These are phyloP conservation scores for Abrostola triplasia DNA, from an alignment of 2,888 invertebrate genomes.

Conservation along the genomic window DNA sequence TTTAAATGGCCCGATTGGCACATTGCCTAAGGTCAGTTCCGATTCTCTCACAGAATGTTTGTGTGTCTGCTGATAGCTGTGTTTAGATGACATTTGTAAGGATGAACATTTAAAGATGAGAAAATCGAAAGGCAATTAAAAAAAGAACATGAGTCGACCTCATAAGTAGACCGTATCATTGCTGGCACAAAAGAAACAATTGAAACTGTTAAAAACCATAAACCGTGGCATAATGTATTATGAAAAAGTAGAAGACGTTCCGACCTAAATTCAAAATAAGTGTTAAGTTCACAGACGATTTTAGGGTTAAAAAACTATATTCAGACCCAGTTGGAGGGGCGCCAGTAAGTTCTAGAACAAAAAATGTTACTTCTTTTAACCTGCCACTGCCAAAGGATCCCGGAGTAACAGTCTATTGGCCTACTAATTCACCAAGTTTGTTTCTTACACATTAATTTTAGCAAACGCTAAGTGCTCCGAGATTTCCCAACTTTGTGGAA, in stretches of 20 bases:
- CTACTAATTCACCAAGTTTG: constrained; percentile 65
- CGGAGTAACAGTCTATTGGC: constrained; percentile 57
- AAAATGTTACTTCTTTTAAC: constrained; percentile 43
- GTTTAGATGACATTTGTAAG: no score
- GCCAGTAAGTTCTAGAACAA: constrained; percentile 40
- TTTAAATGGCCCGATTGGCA: no score
- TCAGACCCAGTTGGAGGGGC: constrained; percentile 17
- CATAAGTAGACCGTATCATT: constrained; percentile 33
- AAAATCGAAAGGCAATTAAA: no score
- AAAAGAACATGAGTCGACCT: no score
- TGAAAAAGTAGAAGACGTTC: not conserved
- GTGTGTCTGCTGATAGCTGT: no score
- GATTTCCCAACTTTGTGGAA: constrained; percentile 46
- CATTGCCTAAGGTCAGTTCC: no score
- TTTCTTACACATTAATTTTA: constrained; percentile 60
- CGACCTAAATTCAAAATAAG: constrained; percentile 15
- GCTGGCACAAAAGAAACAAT: constrained; percentile 27
- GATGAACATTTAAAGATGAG: no score
- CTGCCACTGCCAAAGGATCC: constrained; percentile 57
- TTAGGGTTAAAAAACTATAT: constrained; percentile 7
- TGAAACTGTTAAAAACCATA: constrained; percentile 13
- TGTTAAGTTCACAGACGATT: constrained; percentile 35
- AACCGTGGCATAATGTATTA: no score
- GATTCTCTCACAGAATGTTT: no score
- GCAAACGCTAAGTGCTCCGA: constrained; percentile 57